A percentile compares a stretch with the other conserved stretches of the same genome.
These are phyloP conservation scores for Cyanoderma ruficeps DNA, from an alignment of 2,113 vertebrate species.

Conservation along the genomic window DNA sequence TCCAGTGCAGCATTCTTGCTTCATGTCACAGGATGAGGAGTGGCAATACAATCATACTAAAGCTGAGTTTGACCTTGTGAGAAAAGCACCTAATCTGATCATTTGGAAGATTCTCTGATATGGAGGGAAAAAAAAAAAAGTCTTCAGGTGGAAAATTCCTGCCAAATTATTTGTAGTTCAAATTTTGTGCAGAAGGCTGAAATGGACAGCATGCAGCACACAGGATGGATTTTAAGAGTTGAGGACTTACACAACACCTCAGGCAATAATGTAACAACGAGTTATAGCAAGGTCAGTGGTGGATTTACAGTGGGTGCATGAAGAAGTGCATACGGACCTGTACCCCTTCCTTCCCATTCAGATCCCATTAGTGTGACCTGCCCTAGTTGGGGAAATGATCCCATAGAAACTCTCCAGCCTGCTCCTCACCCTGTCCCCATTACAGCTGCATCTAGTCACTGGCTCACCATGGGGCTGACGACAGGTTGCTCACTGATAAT, in stretches of 20 bases:
- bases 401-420: background rate
- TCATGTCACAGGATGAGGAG: background rate
- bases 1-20: background rate
- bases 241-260: background rate
- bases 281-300: background rate
- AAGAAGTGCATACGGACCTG: background rate
- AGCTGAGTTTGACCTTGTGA: background rate
- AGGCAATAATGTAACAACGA: background rate
- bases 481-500: conserved; percentile 11
- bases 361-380: background rate
- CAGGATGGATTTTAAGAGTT: background rate
- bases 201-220: background rate
- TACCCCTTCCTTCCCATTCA: background rate
- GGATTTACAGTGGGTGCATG: background rate
- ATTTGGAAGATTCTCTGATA: background rate
- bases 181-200: background rate
- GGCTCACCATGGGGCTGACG: background rate
- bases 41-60: background rate
- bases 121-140: background rate
- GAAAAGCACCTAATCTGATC: background rate
- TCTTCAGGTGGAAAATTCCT: background rate
- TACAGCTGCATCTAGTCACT: conserved; percentile 41
- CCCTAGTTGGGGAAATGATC: background rate
- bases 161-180: background rate
- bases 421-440: background rate